Conservation (phyloP, 2,888 invertebrate species). For the Leptinotarsa juncta region DNA sequence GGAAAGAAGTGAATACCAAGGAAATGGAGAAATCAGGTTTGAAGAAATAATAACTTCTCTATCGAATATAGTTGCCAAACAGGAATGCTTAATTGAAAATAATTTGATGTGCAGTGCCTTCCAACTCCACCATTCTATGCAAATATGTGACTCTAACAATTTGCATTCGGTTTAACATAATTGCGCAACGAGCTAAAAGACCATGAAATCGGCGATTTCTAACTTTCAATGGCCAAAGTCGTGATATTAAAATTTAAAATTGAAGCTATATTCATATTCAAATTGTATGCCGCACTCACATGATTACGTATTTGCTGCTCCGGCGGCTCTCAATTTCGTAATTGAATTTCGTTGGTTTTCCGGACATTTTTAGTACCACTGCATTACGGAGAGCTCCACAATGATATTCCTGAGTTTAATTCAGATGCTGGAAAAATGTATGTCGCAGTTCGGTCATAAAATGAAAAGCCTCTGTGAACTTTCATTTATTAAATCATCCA, state of each 20-base stretch:
- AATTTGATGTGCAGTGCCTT: background rate
- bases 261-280: conserved; percentile 53
- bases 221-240: conserved; percentile 46
- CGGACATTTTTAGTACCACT: background rate
- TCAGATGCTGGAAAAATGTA: background rate
- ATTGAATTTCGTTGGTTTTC: conserved; percentile 8
- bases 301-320: conserved; percentile 5
- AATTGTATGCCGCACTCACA: conserved; percentile 39
- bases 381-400: background rate
- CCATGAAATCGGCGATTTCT: conserved; percentile 53
- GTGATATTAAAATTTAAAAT: conserved; percentile 54
- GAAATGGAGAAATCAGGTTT: background rate
- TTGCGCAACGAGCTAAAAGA: conserved; percentile 53
- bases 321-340: conserved; percentile 1
- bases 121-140: conserved; percentile 44
- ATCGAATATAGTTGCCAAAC: background rate
- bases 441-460: background rate
- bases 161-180: conserved; percentile 55
- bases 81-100: background rate
- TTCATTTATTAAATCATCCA: too few species aligned
- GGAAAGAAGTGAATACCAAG: background rate
- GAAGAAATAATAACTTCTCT: background rate
- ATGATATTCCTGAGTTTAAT: background rate
- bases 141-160: conserved; percentile 45
- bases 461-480: background rate